Evolutionary conservation across 2,888 invertebrate genomes (phyloP).

Genomic region (Aphodius granarius): DNA sequence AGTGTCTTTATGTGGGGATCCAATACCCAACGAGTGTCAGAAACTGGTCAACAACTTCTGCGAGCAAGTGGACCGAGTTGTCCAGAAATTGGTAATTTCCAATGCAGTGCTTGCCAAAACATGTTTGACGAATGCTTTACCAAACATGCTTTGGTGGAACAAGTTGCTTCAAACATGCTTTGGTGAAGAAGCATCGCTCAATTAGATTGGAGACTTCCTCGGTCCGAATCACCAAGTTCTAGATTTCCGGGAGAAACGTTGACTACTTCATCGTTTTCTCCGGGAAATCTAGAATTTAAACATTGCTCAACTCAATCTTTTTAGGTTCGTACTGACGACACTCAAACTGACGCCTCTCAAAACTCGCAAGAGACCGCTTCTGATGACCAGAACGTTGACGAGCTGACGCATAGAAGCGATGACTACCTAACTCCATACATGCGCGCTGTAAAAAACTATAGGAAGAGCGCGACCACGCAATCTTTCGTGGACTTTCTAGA

Average conservation of each 20-base stretch:
- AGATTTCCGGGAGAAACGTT: neutral
- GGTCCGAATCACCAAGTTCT: too few relatives aligned
- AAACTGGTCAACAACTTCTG: constrained; percentile 25
- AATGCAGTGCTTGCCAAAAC: neutral
- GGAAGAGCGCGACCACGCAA: constrained; percentile 20
- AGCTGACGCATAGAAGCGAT: constrained; percentile 30
- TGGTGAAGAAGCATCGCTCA: too few relatives aligned
- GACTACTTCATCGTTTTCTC: too few relatives aligned
- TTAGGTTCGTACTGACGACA: neutral
- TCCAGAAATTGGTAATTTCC: constrained; percentile 17
- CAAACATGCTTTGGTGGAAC: too few relatives aligned
- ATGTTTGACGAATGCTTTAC: too few relatives aligned
- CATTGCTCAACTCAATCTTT: too few relatives aligned
- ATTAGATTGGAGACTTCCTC: too few relatives aligned
- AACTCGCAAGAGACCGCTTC: neutral
- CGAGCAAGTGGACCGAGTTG: constrained; percentile 30
- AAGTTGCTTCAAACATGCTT: too few relatives aligned
- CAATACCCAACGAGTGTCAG: neutral
- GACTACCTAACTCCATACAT: constrained; percentile 39
- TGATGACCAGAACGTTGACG: constrained; percentile 9
- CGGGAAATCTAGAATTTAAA: too few relatives aligned
- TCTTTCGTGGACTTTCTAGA: constrained; percentile 41
- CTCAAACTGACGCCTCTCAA: neutral
- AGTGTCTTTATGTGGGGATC: neutral
- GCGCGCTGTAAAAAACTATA: constrained; percentile 36